These are phyloP conservation scores for Bombus haemorrhoidalis DNA, from an alignment of 1,140 invertebrate species.

Conservation along the genomic window DNA sequence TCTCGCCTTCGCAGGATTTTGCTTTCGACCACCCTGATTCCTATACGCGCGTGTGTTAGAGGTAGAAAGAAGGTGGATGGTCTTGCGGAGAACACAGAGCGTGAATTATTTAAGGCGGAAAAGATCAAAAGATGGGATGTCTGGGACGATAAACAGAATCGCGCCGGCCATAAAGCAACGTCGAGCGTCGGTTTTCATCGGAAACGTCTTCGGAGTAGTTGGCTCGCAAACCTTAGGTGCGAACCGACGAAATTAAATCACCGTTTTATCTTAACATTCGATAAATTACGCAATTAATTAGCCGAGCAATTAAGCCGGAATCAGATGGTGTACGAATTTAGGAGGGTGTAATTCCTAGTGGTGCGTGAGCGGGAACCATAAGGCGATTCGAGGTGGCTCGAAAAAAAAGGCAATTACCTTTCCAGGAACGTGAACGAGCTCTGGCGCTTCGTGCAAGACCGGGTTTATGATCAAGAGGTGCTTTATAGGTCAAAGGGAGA, in stretches of 20 bases:
- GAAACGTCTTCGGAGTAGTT: neutral
- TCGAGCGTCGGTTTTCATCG: conserved; percentile 17
- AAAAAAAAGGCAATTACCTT: conserved; percentile 67
- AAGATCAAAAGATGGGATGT: neutral
- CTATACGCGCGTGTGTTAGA: no score
- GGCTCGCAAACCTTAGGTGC: neutral
- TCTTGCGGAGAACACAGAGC: neutral
- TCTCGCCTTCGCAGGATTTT: neutral
- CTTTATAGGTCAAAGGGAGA: conserved; percentile 36
- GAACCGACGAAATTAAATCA: conserved; percentile 72
- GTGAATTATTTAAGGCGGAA: neutral
- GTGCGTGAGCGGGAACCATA: conserved; percentile 75
- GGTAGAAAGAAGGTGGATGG: neutral
- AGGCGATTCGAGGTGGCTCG: conserved; percentile 44
- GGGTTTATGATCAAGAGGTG: conserved; percentile 60
- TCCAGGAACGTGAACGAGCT: conserved; percentile 41
- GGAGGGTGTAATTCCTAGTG: conserved; percentile 69
- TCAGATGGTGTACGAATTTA: conserved; percentile 78
- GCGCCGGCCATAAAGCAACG: conserved; percentile 26
- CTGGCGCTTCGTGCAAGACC: conserved; percentile 50
- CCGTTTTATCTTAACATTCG: conserved; percentile 72
- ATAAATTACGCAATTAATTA: conserved; percentile 81
- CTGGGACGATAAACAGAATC: conserved; percentile 3
- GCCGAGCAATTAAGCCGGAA: conserved; percentile 75
- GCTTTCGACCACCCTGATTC: neutral